Evolutionary conservation across 2,113 vertebrate species (phyloP).

Genomic region (Cyphomyrus plagiostoma): DNA sequence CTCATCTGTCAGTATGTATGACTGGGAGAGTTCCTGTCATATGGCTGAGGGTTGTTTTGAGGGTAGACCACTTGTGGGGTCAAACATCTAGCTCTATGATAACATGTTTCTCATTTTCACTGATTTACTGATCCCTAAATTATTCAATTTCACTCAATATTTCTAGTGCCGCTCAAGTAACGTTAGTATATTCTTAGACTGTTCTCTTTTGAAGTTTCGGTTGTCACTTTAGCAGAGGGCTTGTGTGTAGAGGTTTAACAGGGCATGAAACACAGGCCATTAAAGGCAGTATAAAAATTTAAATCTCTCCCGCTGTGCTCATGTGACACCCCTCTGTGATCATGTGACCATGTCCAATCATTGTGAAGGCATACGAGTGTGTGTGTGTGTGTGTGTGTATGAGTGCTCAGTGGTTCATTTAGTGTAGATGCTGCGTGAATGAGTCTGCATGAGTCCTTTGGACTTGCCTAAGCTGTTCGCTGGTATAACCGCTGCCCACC

Average conservation of each 20-base stretch:
- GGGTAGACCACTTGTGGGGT: neutral
- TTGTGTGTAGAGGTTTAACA: neutral
- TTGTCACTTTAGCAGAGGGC: neutral
- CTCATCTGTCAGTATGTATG: neutral
- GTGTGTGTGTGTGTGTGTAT: neutral
- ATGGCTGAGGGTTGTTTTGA: neutral
- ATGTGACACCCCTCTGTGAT: neutral
- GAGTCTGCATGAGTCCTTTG: neutral
- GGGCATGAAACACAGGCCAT: neutral
- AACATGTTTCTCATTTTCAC: neutral
- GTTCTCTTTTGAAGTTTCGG: slow-evolving; percentile 19
- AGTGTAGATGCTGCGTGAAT: neutral
- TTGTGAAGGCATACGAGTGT: neutral
- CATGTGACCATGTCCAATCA: neutral
- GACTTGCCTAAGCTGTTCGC: neutral
- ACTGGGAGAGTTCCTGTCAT: neutral
- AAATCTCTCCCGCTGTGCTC: neutral
- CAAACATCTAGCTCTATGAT: neutral
- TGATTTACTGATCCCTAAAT: neutral
- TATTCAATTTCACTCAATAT: neutral
- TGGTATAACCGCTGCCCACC: neutral
- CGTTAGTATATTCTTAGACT: neutral
- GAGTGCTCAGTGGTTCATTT: neutral
- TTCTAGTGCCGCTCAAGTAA: neutral
- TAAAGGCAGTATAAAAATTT: neutral